phyloP scores from a whole-genome alignment of 2,797 vertebrate species.

The Apogon hyalosoma region DNA sequence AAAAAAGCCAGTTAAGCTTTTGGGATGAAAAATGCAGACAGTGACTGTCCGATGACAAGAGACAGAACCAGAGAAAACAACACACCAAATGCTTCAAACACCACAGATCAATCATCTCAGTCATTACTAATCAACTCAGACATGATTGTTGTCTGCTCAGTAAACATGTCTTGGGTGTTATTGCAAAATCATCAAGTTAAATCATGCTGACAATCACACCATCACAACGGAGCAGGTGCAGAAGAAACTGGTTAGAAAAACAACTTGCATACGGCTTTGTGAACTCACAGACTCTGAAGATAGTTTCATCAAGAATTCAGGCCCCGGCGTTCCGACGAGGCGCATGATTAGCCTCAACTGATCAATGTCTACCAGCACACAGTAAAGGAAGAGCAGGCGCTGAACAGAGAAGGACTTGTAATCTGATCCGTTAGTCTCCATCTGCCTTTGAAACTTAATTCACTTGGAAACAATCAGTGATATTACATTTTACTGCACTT shows the following conservation, averaged over 20 bases:
- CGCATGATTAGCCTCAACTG: conserved; percentile 99
- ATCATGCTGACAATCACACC: conserved; percentile 69
- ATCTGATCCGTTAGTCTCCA: conserved; percentile 32
- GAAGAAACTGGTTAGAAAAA: conserved; percentile 45
- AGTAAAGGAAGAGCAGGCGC: conserved; percentile 94
- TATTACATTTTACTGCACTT: conserved; percentile 2
- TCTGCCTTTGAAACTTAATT: conserved; percentile 21
- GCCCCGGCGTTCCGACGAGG: conserved; percentile 98
- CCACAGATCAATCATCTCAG: conserved; percentile 34
- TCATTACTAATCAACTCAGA: conserved; percentile 25
- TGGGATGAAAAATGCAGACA: conserved; percentile 38
- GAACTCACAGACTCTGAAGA: conserved; percentile 99
- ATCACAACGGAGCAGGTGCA: conserved; percentile 54
- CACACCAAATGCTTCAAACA: conserved; percentile 34
- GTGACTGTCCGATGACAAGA: conserved; percentile 3
- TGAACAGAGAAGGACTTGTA: conserved; percentile 38
- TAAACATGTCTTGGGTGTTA: conserved; percentile 16
- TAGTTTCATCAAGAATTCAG: conserved; percentile 99
- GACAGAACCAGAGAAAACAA: conserved; percentile 30
- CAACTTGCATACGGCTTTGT: conserved; percentile 54
- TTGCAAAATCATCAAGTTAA: conserved; percentile 44
- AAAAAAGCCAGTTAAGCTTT: conserved; percentile 51
- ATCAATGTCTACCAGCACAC: conserved; percentile 97
- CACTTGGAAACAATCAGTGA: conserved; percentile 26
- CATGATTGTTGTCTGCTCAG: conserved; percentile 13